Conservation (phyloP, 1,140 invertebrate genomes). For the Ceratina calcarata region DNA sequence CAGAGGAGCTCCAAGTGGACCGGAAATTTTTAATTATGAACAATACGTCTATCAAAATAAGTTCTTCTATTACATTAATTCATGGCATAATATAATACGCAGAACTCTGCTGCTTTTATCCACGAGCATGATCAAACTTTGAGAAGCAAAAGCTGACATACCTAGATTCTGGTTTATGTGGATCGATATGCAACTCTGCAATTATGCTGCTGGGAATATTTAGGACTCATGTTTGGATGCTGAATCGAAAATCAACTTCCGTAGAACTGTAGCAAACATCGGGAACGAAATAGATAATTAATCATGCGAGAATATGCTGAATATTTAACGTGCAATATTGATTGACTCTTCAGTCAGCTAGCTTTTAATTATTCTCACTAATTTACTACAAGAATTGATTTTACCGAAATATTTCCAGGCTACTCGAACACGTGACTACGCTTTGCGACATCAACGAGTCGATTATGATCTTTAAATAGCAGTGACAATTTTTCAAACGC, state of each 20-base stretch:
- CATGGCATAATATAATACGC: too few species aligned
- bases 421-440: neutral
- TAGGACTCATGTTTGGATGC: neutral
- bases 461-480: neutral
- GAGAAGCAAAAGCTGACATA: neutral
- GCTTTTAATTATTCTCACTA: neutral
- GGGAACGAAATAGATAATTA: neutral
- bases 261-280: neutral
- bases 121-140: too few species aligned
- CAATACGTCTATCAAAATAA: too few species aligned
- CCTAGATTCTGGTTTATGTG: neutral
- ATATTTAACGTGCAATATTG: neutral
- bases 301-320: neutral
- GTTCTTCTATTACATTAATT: too few species aligned
- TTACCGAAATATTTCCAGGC: too few species aligned
- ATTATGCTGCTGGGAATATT: slow-evolving; percentile 14
- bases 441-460: neutral
- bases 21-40: too few species aligned
- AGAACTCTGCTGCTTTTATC: too few species aligned
- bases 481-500: too few species aligned
- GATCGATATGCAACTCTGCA: neutral
- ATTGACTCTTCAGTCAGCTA: too few species aligned
- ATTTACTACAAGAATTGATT: neutral
- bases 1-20: too few species aligned
- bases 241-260: slow-evolving; percentile 14